phyloP scores from a whole-genome alignment of 1,140 invertebrate species.

The Eurytemora carolleeae region DNA sequence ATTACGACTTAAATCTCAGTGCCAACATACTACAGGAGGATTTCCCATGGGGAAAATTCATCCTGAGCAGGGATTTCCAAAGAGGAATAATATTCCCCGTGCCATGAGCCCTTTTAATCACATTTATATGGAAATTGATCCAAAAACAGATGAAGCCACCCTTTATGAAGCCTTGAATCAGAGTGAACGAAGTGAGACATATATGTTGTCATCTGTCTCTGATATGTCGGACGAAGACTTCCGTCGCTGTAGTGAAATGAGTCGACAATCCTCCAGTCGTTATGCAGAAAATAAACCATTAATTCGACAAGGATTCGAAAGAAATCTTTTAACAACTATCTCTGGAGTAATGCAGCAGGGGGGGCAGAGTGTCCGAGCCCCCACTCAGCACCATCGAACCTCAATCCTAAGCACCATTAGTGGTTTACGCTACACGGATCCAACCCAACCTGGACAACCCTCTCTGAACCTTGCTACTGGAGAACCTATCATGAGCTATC shows the following conservation, averaged over 20 bases:
- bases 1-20: neutral
- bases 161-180: constrained; percentile 11
- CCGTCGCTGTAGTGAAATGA: neutral
- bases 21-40: too few species aligned
- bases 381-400: neutral
- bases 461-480: neutral
- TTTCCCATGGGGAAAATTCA: too few species aligned
- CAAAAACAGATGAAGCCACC: neutral
- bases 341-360: neutral
- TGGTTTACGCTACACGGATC: neutral
- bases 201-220: constrained; percentile 13
- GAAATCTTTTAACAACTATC: neutral
- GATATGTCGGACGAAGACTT: constrained; percentile 13
- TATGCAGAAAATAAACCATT: constrained; percentile 1
- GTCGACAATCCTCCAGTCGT: constrained; percentile 7
- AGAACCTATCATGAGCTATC: neutral
- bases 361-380: neutral
- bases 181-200: constrained; percentile 13
- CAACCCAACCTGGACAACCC: neutral
- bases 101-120: constrained; percentile 13
- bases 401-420: neutral
- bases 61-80: neutral
- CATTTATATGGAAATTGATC: constrained; percentile 15
- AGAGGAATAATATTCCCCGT: neutral
- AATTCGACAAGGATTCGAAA: neutral